Evolutionary conservation across 2,113 vertebrate genomes (phyloP).

Genomic region (Stegastes partitus): DNA sequence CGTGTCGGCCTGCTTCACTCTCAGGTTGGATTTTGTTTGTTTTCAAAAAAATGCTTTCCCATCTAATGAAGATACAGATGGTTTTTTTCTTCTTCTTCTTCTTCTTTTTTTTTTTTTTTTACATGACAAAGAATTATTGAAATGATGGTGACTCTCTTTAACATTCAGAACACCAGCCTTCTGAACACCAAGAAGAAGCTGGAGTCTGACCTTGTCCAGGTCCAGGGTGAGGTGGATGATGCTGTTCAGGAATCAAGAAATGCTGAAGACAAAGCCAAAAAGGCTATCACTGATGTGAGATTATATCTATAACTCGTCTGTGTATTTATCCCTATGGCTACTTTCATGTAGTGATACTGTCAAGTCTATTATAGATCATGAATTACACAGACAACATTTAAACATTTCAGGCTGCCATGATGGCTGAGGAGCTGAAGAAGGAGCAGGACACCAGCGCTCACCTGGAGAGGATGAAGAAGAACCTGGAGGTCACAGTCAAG

Average conservation of each 20-base stretch:
- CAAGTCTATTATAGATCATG: no score
- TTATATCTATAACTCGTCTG: no score
- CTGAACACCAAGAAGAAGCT: no score
- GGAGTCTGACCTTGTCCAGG: no score
- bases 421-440: constrained; percentile 93
- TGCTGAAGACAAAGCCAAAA: neutral
- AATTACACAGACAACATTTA: neutral
- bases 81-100: no score
- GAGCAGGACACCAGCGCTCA: constrained; percentile 92
- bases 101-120: no score
- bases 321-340: no score
- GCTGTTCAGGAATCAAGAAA: no score
- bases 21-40: constrained; percentile 80
- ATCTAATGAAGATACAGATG: no score
- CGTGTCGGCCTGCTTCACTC: constrained; percentile 91
- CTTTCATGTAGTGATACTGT: no score
- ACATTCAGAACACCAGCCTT: neutral
- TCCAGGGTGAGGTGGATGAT: no score
- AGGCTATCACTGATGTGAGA: neutral
- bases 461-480: constrained; percentile 97
- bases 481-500: constrained; percentile 89
- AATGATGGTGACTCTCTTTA: neutral
- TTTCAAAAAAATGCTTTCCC: neutral
- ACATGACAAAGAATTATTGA: neutral
- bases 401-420: constrained; percentile 86